phyloP scores from a whole-genome alignment of 2,888 invertebrate species.

The Meteorus colon region DNA sequence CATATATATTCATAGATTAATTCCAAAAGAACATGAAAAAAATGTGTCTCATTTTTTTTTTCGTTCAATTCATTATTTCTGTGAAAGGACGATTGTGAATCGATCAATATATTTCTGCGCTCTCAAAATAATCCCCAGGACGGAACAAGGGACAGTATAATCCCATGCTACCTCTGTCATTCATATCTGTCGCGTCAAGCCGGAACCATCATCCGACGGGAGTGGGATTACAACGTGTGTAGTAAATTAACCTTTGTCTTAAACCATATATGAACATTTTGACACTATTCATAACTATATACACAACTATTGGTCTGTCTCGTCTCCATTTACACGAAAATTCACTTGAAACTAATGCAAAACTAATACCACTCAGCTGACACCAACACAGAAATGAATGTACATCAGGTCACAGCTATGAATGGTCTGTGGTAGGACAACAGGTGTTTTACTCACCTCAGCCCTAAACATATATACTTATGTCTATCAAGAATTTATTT shows the following conservation, averaged over 20 bases:
- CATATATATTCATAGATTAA: too few relatives aligned
- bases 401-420: slow-evolving; percentile 22
- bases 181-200: slow-evolving; percentile 44
- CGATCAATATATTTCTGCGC: slow-evolving; percentile 68
- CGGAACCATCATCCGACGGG: slow-evolving; percentile 46
- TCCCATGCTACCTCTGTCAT: slow-evolving; percentile 65
- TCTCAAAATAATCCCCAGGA: slow-evolving; percentile 72
- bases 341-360: slow-evolving; percentile 69
- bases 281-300: background rate
- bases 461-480: background rate
- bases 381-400: slow-evolving; percentile 27
- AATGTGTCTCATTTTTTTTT: too few relatives aligned
- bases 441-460: slow-evolving; percentile 57
- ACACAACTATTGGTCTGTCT: background rate
- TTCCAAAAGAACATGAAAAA: too few relatives aligned
- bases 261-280: slow-evolving; percentile 11
- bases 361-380: slow-evolving; percentile 59
- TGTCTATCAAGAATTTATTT: background rate
- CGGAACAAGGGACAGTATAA: slow-evolving; percentile 66
- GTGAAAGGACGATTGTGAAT: slow-evolving; percentile 50
- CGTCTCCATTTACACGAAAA: slow-evolving; percentile 60
- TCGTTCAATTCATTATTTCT: slow-evolving; percentile 16
- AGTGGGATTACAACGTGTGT: slow-evolving; percentile 69
- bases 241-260: slow-evolving; percentile 70
- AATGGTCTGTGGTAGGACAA: slow-evolving; percentile 57